phyloP scores from a whole-genome alignment of 2,797 vertebrate genomes.

The Lycodopsis pacificus region DNA sequence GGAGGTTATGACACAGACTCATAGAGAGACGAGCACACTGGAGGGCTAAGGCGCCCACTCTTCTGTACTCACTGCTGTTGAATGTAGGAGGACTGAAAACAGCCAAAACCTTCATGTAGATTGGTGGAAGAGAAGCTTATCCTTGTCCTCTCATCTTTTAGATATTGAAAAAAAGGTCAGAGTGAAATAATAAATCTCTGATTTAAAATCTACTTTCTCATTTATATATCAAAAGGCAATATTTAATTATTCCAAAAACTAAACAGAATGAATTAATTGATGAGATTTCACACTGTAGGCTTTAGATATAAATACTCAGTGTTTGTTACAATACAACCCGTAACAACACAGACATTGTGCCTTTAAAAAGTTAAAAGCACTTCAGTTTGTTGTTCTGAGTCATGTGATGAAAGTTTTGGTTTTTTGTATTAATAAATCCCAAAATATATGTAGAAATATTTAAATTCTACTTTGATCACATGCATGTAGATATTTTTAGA shows the following conservation, averaged over 20 bases:
- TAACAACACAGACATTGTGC: background rate
- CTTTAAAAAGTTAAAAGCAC: background rate
- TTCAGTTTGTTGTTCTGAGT: conserved; percentile 15
- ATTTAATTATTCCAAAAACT: background rate
- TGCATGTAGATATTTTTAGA: background rate
- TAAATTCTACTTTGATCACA: conserved; percentile 20
- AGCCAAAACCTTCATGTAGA: conserved; percentile 25
- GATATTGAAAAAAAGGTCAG: background rate
- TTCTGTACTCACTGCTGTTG: conserved; percentile 44
- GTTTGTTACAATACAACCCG: background rate
- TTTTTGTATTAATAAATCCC: conserved; percentile 36
- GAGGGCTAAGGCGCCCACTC: conserved; percentile 67
- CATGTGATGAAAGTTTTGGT: conserved; percentile 4
- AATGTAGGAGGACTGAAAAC: conserved; percentile 37
- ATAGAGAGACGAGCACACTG: conserved; percentile 75
- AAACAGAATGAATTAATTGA: background rate
- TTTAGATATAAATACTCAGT: background rate
- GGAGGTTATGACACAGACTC: conserved; percentile 81
- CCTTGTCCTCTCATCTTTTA: background rate
- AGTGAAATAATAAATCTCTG: background rate
- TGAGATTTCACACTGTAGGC: background rate
- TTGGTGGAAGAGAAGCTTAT: conserved; percentile 10
- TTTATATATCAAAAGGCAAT: background rate
- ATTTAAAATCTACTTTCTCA: background rate
- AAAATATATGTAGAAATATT: background rate